Percentiles rank a stretch among this genome's conserved stretches.
Evolutionary conservation across 2,797 vertebrate genomes (phyloP).

Genomic region (Myiotriccus ornatus): DNA sequence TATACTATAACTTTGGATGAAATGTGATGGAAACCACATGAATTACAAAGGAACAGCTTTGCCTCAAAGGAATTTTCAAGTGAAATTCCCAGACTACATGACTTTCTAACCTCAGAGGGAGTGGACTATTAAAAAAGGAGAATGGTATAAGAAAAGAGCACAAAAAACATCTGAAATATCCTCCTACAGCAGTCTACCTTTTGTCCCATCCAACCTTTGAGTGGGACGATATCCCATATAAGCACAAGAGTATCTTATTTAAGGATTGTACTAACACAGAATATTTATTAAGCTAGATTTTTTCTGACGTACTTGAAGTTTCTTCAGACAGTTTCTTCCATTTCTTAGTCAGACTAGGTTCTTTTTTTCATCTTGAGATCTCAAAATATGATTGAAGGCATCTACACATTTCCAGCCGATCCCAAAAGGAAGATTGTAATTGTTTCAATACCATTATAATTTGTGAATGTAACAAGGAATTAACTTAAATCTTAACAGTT

Average conservation of each 20-base stretch:
- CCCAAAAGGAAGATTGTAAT: neutral
- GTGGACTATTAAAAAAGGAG: neutral
- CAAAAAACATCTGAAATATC: neutral
- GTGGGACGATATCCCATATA: neutral
- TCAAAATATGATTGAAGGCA: neutral
- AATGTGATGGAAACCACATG: conserved; percentile 45
- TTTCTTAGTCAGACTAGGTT: neutral
- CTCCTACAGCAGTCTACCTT: neutral
- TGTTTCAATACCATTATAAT: neutral
- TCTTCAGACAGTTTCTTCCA: neutral
- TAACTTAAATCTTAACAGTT: neutral
- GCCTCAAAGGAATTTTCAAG: conserved; percentile 44
- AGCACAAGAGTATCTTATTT: neutral
- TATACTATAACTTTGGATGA: neutral
- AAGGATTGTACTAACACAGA: neutral
- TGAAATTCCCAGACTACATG: conserved; percentile 53
- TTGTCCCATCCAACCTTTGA: neutral
- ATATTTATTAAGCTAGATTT: neutral
- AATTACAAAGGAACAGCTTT: conserved; percentile 30
- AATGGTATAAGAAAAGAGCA: neutral
- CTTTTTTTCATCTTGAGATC: neutral
- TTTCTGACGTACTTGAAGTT: neutral
- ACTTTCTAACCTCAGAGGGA: conserved; percentile 46
- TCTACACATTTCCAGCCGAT: neutral
- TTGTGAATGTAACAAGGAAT: neutral